A percentile compares a stretch with the other conserved stretches of the same genome.
Evolutionary conservation across 2,113 vertebrate species (phyloP).

Genomic region (Pao palembangensis): DNA sequence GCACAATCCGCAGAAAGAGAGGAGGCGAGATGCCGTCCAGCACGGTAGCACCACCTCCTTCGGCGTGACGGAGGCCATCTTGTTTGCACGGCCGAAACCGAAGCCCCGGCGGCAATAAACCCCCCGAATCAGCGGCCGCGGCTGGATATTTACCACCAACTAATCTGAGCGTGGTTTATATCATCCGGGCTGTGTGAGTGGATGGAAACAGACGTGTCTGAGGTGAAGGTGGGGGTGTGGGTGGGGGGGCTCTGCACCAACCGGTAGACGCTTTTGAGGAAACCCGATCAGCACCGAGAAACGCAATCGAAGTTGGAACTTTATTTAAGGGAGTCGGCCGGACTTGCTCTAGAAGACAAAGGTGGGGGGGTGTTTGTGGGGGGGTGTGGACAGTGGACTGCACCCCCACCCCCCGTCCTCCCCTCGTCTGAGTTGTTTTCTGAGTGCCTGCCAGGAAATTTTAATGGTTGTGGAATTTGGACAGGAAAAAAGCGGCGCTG

Average conservation of each 20-base stretch:
- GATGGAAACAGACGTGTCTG: slow-evolving; percentile 55
- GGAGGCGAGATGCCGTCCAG: slow-evolving; percentile 54
- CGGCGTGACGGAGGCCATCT: slow-evolving; percentile 47
- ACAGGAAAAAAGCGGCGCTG: slow-evolving; percentile 84
- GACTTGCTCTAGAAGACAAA: slow-evolving; percentile 65
- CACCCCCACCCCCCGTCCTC: slow-evolving; percentile 24
- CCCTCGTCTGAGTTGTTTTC: slow-evolving; percentile 75
- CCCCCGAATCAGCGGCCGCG: slow-evolving; percentile 48
- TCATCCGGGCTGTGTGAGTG: slow-evolving; percentile 41
- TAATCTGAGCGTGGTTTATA: slow-evolving; percentile 65
- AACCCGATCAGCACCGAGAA: slow-evolving; percentile 74
- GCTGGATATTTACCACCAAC: slow-evolving; percentile 61
- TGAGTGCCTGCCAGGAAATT: slow-evolving; percentile 88
- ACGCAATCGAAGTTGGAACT: slow-evolving; percentile 76
- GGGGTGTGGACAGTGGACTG: slow-evolving; percentile 13
- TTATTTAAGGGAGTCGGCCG: slow-evolving; percentile 76
- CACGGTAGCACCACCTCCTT: slow-evolving; percentile 54
- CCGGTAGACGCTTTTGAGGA: slow-evolving; percentile 72
- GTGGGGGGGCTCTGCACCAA: slow-evolving; percentile 55
- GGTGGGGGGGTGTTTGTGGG: slow-evolving; percentile 25
- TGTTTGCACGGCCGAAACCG: slow-evolving; percentile 57
- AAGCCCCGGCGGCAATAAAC: slow-evolving; percentile 55
- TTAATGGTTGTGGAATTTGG: slow-evolving; percentile 95
- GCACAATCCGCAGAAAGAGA: slow-evolving; percentile 60
- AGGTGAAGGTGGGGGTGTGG: neutral